Evolutionary conservation across 2,113 vertebrate genomes (phyloP).

Genomic region (Oryzias melastigma): DNA sequence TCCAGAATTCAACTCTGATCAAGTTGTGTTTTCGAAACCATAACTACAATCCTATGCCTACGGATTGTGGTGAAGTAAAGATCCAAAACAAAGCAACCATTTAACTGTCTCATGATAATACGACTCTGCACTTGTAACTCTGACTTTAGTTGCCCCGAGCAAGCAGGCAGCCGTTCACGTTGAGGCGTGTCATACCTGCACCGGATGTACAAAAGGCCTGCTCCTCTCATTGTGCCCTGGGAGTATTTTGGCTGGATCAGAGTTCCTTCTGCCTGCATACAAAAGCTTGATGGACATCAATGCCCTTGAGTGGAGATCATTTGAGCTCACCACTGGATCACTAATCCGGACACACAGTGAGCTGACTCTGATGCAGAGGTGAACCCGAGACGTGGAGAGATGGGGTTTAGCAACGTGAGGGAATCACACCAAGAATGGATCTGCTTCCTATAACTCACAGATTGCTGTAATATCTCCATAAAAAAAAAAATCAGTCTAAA

Average conservation of each 20-base stretch:
- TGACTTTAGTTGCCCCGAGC: not conserved
- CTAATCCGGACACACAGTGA: slow-evolving; percentile 52
- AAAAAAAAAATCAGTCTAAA: not conserved
- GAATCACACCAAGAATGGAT: slow-evolving; percentile 5
- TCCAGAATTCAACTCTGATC: too few relatives aligned
- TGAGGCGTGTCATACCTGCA: slow-evolving; percentile 28
- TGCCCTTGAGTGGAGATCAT: slow-evolving; percentile 70
- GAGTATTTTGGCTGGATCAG: slow-evolving; percentile 66
- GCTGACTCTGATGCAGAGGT: slow-evolving; percentile 16
- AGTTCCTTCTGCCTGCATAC: slow-evolving; percentile 64
- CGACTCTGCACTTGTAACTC: not conserved
- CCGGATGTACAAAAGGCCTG: slow-evolving; percentile 23
- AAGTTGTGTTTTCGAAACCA: too few relatives aligned
- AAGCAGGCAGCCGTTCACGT: not conserved
- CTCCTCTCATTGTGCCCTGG: slow-evolving; percentile 46
- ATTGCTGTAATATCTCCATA: too few relatives aligned
- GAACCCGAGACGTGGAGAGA: slow-evolving; percentile 20
- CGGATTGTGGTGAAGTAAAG: too few relatives aligned
- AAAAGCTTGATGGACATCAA: slow-evolving; percentile 49
- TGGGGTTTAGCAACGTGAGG: slow-evolving; percentile 34
- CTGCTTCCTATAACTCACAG: too few relatives aligned
- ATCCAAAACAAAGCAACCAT: too few relatives aligned
- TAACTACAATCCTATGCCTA: too few relatives aligned
- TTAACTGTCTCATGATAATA: not conserved
- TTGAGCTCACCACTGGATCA: slow-evolving; percentile 54